phyloP scores from a whole-genome alignment of 2,113 vertebrate genomes.

The Dicentrarchus labrax region DNA sequence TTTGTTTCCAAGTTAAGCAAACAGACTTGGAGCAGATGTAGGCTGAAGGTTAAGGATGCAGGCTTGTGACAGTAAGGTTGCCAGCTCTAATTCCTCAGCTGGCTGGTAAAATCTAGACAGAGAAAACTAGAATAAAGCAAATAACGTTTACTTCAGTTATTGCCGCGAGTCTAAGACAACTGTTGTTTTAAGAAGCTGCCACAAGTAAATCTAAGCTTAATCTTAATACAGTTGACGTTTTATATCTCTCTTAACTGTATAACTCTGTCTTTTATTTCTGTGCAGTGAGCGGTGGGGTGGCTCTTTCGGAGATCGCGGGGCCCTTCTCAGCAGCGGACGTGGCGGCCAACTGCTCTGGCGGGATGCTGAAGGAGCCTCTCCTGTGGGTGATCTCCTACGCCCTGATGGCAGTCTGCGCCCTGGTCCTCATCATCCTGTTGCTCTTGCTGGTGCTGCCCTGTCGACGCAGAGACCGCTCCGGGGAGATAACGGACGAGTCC shows the following conservation, averaged over 20 bases:
- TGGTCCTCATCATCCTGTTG: slow-evolving; percentile 89
- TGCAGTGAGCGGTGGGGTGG: slow-evolving; percentile 84
- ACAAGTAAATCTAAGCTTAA: neutral
- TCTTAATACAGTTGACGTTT: neutral
- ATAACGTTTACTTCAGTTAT: neutral
- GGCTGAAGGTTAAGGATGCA: slow-evolving; percentile 30
- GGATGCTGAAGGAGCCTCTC: slow-evolving; percentile 83
- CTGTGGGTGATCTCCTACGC: slow-evolving; percentile 94
- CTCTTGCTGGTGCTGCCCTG: slow-evolving; percentile 88
- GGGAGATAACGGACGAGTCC: slow-evolving; percentile 93
- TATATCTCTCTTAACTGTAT: neutral
- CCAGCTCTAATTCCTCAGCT: neutral
- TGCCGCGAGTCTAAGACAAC: neutral
- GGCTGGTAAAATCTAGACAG: neutral
- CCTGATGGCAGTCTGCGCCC: slow-evolving; percentile 91
- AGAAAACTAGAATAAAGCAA: neutral
- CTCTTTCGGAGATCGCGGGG: slow-evolving; percentile 92
- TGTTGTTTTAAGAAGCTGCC: neutral
- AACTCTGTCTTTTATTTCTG: neutral
- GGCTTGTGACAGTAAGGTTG: slow-evolving; percentile 48
- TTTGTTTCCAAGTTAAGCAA: slow-evolving; percentile 44
- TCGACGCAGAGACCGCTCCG: slow-evolving; percentile 69
- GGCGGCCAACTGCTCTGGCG: slow-evolving; percentile 87
- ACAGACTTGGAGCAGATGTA: slow-evolving; percentile 24
- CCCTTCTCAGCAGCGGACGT: slow-evolving; percentile 90